Evolutionary conservation across 2,888 invertebrate species (phyloP).

Genomic region (Plusia festucae): DNA sequence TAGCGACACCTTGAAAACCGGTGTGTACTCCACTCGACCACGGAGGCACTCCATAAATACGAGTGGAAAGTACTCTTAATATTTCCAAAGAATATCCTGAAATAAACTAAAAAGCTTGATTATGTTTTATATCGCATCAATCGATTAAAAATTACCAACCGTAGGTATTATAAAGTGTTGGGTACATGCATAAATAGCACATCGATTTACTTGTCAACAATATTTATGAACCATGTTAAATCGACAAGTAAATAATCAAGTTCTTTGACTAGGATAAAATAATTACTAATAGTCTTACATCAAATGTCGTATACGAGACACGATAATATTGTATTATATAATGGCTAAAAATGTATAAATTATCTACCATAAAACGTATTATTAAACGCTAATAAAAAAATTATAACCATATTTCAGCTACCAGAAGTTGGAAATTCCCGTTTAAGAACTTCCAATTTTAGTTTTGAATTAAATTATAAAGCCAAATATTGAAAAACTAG

Average conservation of each 20-base stretch:
- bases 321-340: too few species aligned
- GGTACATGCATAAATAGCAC: background rate
- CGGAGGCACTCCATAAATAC: too few species aligned
- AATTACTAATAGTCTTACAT: conserved; percentile 8
- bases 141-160: background rate
- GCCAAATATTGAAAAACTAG: background rate
- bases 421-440: background rate
- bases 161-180: background rate
- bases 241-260: conserved; percentile 18
- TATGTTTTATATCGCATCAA: background rate
- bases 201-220: conserved; percentile 40
- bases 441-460: background rate
- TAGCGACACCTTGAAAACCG: too few species aligned
- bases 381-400: too few species aligned
- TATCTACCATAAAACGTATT: too few species aligned
- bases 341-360: too few species aligned
- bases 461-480: background rate
- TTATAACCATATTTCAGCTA: background rate
- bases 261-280: conserved; percentile 14
- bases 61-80: too few species aligned
- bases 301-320: background rate
- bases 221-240: conserved; percentile 25
- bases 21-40: too few species aligned
- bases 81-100: too few species aligned
- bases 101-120: too few species aligned